Evolutionary conservation across 2,888 invertebrate species (phyloP), one percentile per base, ranked within the genome.

Genomic region (Quadroppia sp.): DNA sequence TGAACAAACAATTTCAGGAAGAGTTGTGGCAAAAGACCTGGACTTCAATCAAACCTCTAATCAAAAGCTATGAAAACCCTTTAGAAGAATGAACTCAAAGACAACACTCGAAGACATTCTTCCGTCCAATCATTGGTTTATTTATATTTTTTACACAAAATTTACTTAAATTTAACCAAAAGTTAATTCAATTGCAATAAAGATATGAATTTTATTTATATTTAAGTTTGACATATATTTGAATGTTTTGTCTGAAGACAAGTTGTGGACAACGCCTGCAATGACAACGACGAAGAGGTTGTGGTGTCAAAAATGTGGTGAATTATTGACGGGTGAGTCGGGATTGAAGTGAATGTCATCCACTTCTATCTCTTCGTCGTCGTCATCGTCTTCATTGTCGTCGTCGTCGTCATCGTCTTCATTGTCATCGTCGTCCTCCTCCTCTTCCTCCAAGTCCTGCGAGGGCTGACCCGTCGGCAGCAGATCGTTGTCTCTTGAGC

Each of bases 1-100:
- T 87, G 76, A 85, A 88, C 79, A 79, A 82, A 45, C 83, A 85
- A 2, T 80, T 86, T 72, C 90, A 90, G 82, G 86, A 88, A 79
- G 86, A 85, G 80, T 82, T 92, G 48, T 90, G 90, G 82, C 84
- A 88, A 74, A 83, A 88, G 75, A 89, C 89, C 0, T 40, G 67
- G 56, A 15, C 20, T 36, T 23, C 40, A 42, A 40, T 73, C 23
- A 32, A 69, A 23, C 36, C 30, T 0, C 53, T 50, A 69, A 45
- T 67, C 28, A 15, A 73, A 17, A 20, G n/a, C 13, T n/a, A 36
- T 9, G 36, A 32, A 1, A 64, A 64, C 17, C 64, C 64, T 36
- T 32, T 64, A 9, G 13, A 36, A 17, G 4, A 2, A 4, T 36
- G 20, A 56, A 6, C 15, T 15, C 20, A 48, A n/a, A n/a, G 4